phyloP scores from a whole-genome alignment of 2,113 vertebrate species.

The Anolis sagrei region DNA sequence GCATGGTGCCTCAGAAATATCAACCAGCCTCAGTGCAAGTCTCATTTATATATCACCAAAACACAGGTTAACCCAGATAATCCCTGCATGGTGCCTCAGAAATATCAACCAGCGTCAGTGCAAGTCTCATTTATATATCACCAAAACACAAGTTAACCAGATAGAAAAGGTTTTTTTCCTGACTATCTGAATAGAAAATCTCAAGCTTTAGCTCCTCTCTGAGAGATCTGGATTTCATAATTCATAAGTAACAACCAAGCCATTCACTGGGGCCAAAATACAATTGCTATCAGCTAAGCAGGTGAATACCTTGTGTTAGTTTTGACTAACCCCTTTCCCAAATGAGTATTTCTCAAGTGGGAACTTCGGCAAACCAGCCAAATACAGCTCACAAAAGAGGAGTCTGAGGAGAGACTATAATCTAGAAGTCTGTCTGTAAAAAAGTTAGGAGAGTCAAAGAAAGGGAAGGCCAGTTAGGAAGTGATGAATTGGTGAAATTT shows the following conservation, averaged over 20 bases:
- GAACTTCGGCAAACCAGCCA: too few relatives aligned
- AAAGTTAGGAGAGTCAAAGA: background rate
- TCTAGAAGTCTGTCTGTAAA: too few relatives aligned
- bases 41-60: background rate
- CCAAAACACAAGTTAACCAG: background rate
- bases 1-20: background rate
- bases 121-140: background rate
- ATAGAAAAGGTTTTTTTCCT: background rate
- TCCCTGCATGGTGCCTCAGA: background rate
- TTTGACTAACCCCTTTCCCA: background rate
- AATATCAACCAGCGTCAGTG: background rate
- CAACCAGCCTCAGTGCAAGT: background rate
- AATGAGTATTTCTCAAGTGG: too few relatives aligned
- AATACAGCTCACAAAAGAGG: background rate
- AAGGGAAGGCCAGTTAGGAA: too few relatives aligned
- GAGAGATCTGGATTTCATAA: background rate
- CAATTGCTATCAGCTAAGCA: background rate
- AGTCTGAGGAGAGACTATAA: too few relatives aligned
- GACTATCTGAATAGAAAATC: background rate
- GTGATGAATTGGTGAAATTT: too few relatives aligned
- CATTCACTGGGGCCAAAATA: background rate
- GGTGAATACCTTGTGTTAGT: background rate
- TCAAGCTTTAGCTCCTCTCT: background rate
- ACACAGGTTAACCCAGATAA: background rate
- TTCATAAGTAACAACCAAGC: conserved; percentile 3